These are phyloP conservation scores for Trichogramma evanescens DNA, from an alignment of 2,888 invertebrate genomes.

Conservation along the genomic window DNA sequence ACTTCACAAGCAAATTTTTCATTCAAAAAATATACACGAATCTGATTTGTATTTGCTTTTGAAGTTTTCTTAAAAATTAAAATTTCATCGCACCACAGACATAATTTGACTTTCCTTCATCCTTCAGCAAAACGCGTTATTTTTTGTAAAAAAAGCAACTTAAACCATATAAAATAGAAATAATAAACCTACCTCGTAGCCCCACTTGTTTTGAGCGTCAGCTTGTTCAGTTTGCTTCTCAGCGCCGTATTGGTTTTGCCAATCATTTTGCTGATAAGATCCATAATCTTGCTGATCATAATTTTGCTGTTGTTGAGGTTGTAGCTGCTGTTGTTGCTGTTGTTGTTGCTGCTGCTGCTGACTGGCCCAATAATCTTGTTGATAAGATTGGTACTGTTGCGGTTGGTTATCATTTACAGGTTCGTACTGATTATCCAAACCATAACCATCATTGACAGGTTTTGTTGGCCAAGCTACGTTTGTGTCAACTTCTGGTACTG, in stretches of 20 bases:
- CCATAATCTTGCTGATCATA: constrained; percentile 34
- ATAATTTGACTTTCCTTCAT: not conserved
- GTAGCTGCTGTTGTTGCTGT: constrained; percentile 22
- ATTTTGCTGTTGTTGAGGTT: constrained; percentile 31
- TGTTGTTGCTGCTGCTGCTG: constrained; percentile 26
- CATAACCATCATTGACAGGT: constrained; percentile 33
- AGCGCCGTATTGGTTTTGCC: constrained; percentile 34
- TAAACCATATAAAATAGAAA: constrained; percentile 5
- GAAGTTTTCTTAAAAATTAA: not conserved
- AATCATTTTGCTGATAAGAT: constrained; percentile 29
- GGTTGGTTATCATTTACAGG: constrained; percentile 30
- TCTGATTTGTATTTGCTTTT: too few species aligned
- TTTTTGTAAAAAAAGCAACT: not conserved
- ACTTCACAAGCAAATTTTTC: too few species aligned
- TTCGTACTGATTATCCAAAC: constrained; percentile 26
- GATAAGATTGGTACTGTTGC: constrained; percentile 34
- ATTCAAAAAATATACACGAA: too few species aligned
- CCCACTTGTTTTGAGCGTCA: constrained; percentile 41
- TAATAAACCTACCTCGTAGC: constrained; percentile 41
- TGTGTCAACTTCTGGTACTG: constrained; percentile 28
- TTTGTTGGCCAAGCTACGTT: constrained; percentile 38
- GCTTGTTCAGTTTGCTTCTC: constrained; percentile 35
- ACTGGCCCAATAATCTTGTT: constrained; percentile 30
- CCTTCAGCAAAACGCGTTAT: not conserved
- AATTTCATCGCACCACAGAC: not conserved